Base-by-base conservation (phyloP, 2,888 invertebrate species). In the Thymelicus sylvestris region DNA sequence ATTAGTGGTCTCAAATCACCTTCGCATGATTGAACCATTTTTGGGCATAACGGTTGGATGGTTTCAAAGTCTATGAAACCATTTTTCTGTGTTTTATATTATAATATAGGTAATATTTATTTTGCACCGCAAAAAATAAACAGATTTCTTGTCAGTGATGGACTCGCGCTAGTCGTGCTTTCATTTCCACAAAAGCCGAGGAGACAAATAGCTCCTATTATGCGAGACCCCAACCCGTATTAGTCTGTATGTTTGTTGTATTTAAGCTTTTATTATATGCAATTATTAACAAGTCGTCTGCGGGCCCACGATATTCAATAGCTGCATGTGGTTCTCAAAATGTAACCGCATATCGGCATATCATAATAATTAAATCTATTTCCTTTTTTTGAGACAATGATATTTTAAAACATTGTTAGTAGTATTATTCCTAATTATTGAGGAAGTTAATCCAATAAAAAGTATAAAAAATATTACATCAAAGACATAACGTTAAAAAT, bases 231-330 rank as follows among this genome's bases (percentile, higher is more conserved):
- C 85, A 81, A 78, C 90, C 90, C 91, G 86, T 91, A 91, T 92
- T 88, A 85, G 86, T 87, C 81, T 84, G 85, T 86, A 83, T 92
- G 91, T 92, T 91, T 92, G 91, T 89, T 90, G 90, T 91, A 85
- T 91, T 91, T 87, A 89, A 87, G 86, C 90, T 89, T 91, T 90
- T 89, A 89, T 90, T 91, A 91, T 86, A 90, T 88, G 91, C 91
- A 92, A 92, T 93, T 90, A 90, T 92, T 87, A 89, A 87, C 89
- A 86, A 91, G 90, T 91, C 91, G 84, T 83, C 83, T 82, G 82
- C 91, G 92, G 90, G 83, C 82, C 77, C 80, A 77, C 79, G 78
- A 77, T 82, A 63, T 81, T 84, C 84, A 81, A 81, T 77, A 76
- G 74, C n/a, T 66, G 70, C 55, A 73, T 76, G 77, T 59, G 86